Evolutionary conservation across 1,140 invertebrate species (phyloP).

Genomic region (Hydropsyche tenuis): DNA sequence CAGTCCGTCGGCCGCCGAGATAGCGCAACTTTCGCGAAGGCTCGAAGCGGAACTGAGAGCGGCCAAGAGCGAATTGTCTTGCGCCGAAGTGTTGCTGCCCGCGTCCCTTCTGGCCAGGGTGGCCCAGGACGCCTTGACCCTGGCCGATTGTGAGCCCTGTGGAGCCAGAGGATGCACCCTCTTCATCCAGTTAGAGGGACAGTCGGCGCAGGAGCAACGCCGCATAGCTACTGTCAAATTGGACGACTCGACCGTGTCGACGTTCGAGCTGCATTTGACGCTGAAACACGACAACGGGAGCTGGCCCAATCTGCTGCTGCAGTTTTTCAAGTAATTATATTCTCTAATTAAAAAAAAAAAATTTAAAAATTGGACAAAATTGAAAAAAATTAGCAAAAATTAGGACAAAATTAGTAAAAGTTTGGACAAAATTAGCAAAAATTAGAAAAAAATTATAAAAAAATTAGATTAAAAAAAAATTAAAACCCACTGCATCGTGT

Average conservation of each 20-base stretch:
- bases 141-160: slow-evolving; percentile 85
- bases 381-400: too few species aligned
- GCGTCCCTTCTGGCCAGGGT: slow-evolving; percentile 77
- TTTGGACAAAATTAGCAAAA: too few species aligned
- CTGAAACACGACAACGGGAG: slow-evolving; percentile 80
- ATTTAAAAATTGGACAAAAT: too few species aligned
- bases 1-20: slow-evolving; percentile 53
- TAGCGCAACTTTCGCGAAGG: slow-evolving; percentile 70
- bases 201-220: slow-evolving; percentile 62
- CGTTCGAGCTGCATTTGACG: slow-evolving; percentile 84
- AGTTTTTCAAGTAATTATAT: slow-evolving; percentile 81
- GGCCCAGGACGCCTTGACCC: slow-evolving; percentile 75
- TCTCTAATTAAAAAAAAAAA: neutral
- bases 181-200: slow-evolving; percentile 77
- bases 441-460: too few species aligned
- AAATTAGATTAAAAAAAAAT: too few species aligned
- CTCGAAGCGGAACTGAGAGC: slow-evolving; percentile 77
- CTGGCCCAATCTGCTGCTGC: slow-evolving; percentile 83
- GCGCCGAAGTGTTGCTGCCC: slow-evolving; percentile 82
- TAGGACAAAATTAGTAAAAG: too few species aligned
- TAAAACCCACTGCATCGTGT: neutral
- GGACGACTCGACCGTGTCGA: slow-evolving; percentile 82
- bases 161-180: slow-evolving; percentile 79
- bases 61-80: slow-evolving; percentile 75
- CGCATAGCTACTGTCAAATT: slow-evolving; percentile 75